Evolutionary conservation across 2,113 vertebrate genomes (phyloP).

Genomic region (Mystacornis crossleyi): DNA sequence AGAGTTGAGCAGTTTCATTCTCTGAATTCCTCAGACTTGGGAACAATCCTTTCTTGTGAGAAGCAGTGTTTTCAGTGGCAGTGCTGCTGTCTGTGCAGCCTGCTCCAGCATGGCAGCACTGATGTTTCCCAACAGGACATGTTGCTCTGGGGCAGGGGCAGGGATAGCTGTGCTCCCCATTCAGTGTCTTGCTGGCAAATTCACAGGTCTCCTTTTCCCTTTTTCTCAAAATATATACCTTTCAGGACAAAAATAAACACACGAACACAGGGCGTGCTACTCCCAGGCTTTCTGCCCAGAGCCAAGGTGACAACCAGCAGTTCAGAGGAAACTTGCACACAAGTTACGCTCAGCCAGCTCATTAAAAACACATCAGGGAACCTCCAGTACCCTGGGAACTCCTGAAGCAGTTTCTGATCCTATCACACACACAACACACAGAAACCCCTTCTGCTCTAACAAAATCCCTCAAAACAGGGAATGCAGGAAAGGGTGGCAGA

Average conservation of each 20-base stretch:
- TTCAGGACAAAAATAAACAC: background rate
- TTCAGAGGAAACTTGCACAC: background rate
- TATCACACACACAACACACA: background rate
- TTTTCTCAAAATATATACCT: background rate
- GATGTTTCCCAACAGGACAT: fast-evolving
- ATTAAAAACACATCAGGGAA: background rate
- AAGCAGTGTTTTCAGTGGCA: background rate
- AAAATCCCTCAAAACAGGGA: background rate
- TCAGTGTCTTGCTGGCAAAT: background rate
- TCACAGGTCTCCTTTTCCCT: background rate
- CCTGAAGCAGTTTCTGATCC: background rate
- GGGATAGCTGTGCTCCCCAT: fast-evolving
- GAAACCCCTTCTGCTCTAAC: fast-evolving
- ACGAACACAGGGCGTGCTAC: background rate
- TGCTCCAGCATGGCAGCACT: background rate
- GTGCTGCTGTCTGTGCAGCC: background rate
- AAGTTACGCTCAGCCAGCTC: background rate
- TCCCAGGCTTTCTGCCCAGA: background rate
- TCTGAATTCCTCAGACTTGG: background rate
- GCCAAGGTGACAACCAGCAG: background rate
- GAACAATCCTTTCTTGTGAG: background rate
- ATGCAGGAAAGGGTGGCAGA: background rate
- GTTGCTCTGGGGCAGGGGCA: background rate
- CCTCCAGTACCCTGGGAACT: background rate
- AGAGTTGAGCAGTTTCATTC: background rate